Evolutionary conservation across 2,113 vertebrate genomes (phyloP), one percentile per base, ranked within the genome.

Genomic region (Orthonyx spaldingii): DNA sequence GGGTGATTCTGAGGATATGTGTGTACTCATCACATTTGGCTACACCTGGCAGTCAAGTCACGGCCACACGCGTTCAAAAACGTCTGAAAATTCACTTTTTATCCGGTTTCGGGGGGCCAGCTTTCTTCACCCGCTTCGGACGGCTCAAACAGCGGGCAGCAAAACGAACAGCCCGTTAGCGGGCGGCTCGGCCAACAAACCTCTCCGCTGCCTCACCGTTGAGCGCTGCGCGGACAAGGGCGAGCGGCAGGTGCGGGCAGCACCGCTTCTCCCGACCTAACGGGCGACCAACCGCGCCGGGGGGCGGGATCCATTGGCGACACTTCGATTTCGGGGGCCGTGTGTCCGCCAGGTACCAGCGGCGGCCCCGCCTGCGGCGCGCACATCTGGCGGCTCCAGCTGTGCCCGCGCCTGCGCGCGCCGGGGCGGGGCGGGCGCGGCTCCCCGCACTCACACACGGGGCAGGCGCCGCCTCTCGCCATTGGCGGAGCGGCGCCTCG

Each of bases 321-420:
- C 1, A 8, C 22, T 5, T 4, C 23, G 6, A 2, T 4, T 16
- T 0, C 4, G 4, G 12, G 12, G 20, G 2, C 63, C 4, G 15
- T 18, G 21, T 6, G 8, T 22, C 42, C 4, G 8, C 33, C 10
- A 17, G 41, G 20, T 4, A 8, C 3, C 13, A 8, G 3, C 16
- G 0, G 0, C 32, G 2, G 3, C 9, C 47, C 2, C 15, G 2
- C 5, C 41, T 42, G 3, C 30, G 1, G 2, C 32, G 5, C 17
- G 9, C 52, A 24, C 91, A 74, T 10, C 42, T 24, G 42, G 17
- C 16, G 3, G 9, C 42, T 57, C 71, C 79, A 24, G 26, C 35
- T 16, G 27, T 1, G 28, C 16, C 32, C 4, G 37, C 14, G 7
- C 17, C 41, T 14, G 90, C 87, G 84, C 90, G 46, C 37, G 81